A percentile compares a stretch with the other conserved stretches of the same genome.
These are phyloP conservation scores for Bombus difficillimus DNA, from an alignment of 1,140 invertebrate species.

Conservation along the genomic window DNA sequence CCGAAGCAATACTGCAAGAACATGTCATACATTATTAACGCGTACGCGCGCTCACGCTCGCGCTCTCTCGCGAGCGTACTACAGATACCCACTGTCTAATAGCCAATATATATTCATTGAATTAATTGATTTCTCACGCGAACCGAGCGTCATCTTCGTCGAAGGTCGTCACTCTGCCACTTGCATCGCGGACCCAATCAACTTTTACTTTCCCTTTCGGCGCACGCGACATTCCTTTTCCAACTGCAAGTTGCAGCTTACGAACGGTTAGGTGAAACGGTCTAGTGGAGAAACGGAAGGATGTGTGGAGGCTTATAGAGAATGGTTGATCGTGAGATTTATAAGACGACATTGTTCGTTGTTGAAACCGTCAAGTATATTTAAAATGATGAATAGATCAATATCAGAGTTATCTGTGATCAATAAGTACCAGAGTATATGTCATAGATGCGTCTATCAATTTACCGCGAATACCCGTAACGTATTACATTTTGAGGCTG, in stretches of 20 bases:
- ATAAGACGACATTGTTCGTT: too few species aligned
- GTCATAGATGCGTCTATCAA: conserved; percentile 26
- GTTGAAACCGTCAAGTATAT: too few species aligned
- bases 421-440: conserved; percentile 29
- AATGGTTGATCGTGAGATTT: too few species aligned
- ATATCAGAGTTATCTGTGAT: conserved; percentile 36
- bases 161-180: conserved; percentile 49
- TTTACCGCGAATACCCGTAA: conserved; percentile 31
- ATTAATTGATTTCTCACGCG: conserved; percentile 70
- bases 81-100: conserved; percentile 68
- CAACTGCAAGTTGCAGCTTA: neutral
- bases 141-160: conserved; percentile 37
- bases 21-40: conserved; percentile 73
- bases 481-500: conserved; percentile 1
- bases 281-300: neutral
- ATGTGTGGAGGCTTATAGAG: too few species aligned
- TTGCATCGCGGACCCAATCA: conserved; percentile 33
- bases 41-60: conserved; percentile 25
- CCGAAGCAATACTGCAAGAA: conserved; percentile 67
- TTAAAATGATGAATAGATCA: too few species aligned
- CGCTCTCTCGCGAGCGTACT: neutral
- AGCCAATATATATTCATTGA: conserved; percentile 72
- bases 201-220: conserved; percentile 42
- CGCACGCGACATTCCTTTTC: conserved; percentile 30
- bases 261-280: neutral